These are phyloP conservation scores for Fissipunctia ypsillon DNA, from an alignment of 2,888 invertebrate genomes.

Conservation along the genomic window DNA sequence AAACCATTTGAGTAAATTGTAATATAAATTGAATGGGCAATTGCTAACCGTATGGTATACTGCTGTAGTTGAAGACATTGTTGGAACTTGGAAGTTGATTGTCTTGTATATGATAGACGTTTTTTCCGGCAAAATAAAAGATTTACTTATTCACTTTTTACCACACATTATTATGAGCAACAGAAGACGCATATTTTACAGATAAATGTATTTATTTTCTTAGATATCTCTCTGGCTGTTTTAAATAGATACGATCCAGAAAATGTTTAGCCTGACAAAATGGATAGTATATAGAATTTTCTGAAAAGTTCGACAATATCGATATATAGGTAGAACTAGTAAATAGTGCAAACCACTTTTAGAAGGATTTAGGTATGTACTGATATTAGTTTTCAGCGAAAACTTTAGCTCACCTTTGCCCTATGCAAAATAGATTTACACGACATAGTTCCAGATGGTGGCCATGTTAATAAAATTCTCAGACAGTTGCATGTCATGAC, in stretches of 20 bases:
- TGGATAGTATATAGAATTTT: not conserved
- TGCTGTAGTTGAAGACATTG: conserved; percentile 47
- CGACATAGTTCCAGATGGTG: conserved; percentile 30
- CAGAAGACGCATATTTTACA: not conserved
- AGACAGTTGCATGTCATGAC: conserved; percentile 59
- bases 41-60: conserved; percentile 42
- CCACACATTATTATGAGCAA: not conserved
- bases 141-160: not conserved
- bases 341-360: not conserved
- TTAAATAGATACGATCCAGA: not conserved
- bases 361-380: not conserved
- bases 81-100: conserved; percentile 16
- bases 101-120: conserved; percentile 29
- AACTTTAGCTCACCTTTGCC: conserved; percentile 2
- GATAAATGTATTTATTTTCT: not conserved
- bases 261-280: not conserved
- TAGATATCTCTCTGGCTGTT: conserved; percentile 8
- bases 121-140: conserved; percentile 11
- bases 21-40: conserved; percentile 48
- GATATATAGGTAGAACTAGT: conserved; percentile 1
- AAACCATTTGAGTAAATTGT: conserved; percentile 58
- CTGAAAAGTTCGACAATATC: not conserved
- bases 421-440: conserved; percentile 22
- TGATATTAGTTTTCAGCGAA: not conserved
- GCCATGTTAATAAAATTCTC: conserved; percentile 49